Evolutionary conservation across 2,797 vertebrate species (phyloP).

Genomic region (Cetoscarus ocellatus): DNA sequence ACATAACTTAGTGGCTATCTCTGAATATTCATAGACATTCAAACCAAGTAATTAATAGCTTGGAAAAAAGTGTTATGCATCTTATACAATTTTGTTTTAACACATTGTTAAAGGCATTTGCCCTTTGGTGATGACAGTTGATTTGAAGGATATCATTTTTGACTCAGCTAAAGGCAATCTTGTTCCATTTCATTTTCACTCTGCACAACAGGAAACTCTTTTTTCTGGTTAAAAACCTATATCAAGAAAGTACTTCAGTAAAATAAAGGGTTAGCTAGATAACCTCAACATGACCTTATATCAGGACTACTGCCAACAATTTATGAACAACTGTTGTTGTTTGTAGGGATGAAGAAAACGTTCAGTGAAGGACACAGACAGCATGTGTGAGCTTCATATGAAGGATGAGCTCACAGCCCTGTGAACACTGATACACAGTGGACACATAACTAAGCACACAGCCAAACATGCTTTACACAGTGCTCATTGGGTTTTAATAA

Average conservation of each 20-base stretch:
- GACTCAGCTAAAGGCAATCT: too few relatives aligned
- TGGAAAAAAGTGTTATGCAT: too few relatives aligned
- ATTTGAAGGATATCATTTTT: too few relatives aligned
- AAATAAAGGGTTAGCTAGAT: conserved; percentile 18
- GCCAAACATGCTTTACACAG: conserved; percentile 33
- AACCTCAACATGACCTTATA: conserved; percentile 50
- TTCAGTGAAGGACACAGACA: conserved; percentile 62
- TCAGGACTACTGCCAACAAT: conserved; percentile 19
- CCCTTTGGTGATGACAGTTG: too few relatives aligned
- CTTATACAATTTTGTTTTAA: too few relatives aligned
- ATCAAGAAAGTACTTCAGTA: conserved; percentile 1
- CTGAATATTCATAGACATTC: too few relatives aligned
- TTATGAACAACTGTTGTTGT: conserved; percentile 50
- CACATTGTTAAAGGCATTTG: too few relatives aligned
- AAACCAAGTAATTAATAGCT: too few relatives aligned
- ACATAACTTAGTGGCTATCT: too few relatives aligned
- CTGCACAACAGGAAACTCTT: too few relatives aligned
- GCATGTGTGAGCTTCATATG: conserved; percentile 70
- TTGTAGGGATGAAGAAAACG: conserved; percentile 4
- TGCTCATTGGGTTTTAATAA: conserved; percentile 10
- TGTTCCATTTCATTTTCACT: too few relatives aligned
- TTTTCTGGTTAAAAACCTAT: background rate
- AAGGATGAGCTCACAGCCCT: conserved; percentile 66
- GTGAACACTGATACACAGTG: conserved; percentile 20
- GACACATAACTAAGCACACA: conserved; percentile 17